Evolutionary conservation across 2,113 vertebrate species (phyloP).

Genomic region (Mola mola): DNA sequence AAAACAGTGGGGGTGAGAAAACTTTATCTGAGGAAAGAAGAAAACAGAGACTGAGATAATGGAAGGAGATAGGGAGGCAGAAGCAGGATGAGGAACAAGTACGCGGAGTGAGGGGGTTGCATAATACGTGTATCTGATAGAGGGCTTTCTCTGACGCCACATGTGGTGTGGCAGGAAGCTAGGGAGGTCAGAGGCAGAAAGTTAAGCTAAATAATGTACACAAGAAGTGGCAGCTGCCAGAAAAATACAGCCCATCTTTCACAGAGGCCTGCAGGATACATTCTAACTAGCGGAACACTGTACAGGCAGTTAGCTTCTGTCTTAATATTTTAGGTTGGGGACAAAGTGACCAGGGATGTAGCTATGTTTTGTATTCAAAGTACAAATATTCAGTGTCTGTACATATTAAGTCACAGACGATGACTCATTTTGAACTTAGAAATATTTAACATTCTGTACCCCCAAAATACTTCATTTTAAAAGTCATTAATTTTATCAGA

Average conservation of each 20-base stretch:
- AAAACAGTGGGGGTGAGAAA: slow-evolving; percentile 15
- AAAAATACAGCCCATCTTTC: slow-evolving; percentile 62
- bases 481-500: too few relatives aligned
- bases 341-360: slow-evolving; percentile 40
- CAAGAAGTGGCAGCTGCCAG: slow-evolving; percentile 78
- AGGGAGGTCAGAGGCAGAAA: slow-evolving; percentile 62
- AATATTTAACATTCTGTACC: too few relatives aligned
- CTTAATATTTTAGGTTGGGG: slow-evolving; percentile 58
- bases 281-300: slow-evolving; percentile 51
- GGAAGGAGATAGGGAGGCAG: slow-evolving; percentile 12
- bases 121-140: slow-evolving; percentile 60
- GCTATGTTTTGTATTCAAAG: slow-evolving; percentile 11
- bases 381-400: slow-evolving; percentile 12
- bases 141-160: slow-evolving; percentile 58
- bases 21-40: slow-evolving; percentile 18
- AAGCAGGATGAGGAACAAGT: slow-evolving; percentile 10
- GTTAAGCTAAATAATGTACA: slow-evolving; percentile 72
- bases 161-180: slow-evolving; percentile 54
- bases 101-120: slow-evolving; percentile 59
- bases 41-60: slow-evolving; percentile 23
- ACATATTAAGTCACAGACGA: too few relatives aligned
- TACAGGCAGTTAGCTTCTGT: slow-evolving; percentile 63
- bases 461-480: too few relatives aligned
- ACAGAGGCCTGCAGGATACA: slow-evolving; percentile 65
- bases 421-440: too few relatives aligned